A percentile compares a stretch with the other conserved stretches of the same genome.
Evolutionary conservation across 2,888 invertebrate genomes (phyloP).

Genomic region (Pelosia muscerda): DNA sequence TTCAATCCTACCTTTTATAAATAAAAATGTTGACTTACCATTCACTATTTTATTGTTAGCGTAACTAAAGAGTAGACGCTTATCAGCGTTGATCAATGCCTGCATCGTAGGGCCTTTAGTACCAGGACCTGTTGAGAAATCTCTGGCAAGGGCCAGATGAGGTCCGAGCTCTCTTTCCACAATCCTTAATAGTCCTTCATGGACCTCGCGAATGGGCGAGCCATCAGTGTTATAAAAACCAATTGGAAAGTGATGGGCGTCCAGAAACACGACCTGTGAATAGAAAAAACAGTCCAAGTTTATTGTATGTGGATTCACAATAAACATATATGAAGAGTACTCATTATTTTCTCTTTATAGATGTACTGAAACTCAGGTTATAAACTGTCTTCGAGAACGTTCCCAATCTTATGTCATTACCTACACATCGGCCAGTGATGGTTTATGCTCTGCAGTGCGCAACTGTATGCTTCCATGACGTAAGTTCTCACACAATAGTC

Average conservation of each 20-base stretch:
- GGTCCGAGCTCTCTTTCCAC: constrained; percentile 86
- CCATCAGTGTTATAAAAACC: constrained; percentile 85
- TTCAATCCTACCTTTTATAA: too few species aligned
- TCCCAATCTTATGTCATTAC: too few species aligned
- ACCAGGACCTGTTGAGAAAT: constrained; percentile 73
- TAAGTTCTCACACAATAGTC: too few species aligned
- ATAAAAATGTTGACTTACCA: too few species aligned
- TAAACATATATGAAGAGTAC: not conserved
- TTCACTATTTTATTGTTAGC: constrained; percentile 80
- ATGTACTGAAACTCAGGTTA: not conserved
- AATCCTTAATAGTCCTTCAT: constrained; percentile 84
- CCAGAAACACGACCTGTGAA: constrained; percentile 89
- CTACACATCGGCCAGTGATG: too few species aligned
- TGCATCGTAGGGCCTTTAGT: constrained; percentile 81
- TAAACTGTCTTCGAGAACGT: not conserved
- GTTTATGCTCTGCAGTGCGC: too few species aligned
- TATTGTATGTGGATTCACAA: not conserved
- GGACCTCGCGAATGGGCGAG: constrained; percentile 80
- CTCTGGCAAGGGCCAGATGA: constrained; percentile 80
- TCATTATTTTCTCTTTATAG: not conserved
- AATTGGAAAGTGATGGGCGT: constrained; percentile 93
- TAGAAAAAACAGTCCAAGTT: constrained; percentile 6
- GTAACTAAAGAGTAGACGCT: constrained; percentile 85
- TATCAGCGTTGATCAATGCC: constrained; percentile 77
- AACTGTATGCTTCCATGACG: too few species aligned